Percentiles rank a stretch among this genome's conserved stretches.
phyloP scores from a whole-genome alignment of 2,888 invertebrate species.

The Leucophora obtusa region DNA sequence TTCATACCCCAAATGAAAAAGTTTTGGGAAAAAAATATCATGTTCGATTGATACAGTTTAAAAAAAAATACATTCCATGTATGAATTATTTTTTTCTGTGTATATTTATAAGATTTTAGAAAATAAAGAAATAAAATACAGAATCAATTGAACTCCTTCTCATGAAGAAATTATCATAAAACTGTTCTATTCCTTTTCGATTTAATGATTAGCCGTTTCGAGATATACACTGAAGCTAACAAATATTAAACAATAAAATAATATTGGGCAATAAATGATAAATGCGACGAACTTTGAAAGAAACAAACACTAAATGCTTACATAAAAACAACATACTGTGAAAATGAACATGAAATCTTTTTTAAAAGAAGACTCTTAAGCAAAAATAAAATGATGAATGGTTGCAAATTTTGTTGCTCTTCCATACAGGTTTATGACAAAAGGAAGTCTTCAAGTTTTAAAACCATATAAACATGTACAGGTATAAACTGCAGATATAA shows the following conservation, averaged over 20 bases:
- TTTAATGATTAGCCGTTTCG: too few relatives aligned
- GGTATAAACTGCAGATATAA: slow-evolving; percentile 3
- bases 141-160: too few relatives aligned
- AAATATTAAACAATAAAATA: slow-evolving; percentile 43
- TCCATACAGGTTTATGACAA: slow-evolving; percentile 28
- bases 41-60: too few relatives aligned
- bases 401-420: neutral
- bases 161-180: too few relatives aligned
- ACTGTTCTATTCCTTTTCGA: too few relatives aligned
- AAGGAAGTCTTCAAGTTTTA: slow-evolving; percentile 34
- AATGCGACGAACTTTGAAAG: slow-evolving; percentile 16
- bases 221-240: too few relatives aligned
- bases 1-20: too few relatives aligned
- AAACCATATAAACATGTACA: slow-evolving; percentile 8
- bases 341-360: slow-evolving; percentile 20
- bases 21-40: too few relatives aligned
- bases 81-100: too few relatives aligned
- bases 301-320: neutral
- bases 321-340: neutral
- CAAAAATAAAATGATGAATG: slow-evolving; percentile 29
- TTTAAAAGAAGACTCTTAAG: slow-evolving; percentile 2
- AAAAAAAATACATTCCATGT: too few relatives aligned
- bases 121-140: too few relatives aligned
- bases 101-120: too few relatives aligned
- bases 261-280: slow-evolving; percentile 16